Conservation (phyloP, 2,113 vertebrate species). For the Mixornis gularis region DNA sequence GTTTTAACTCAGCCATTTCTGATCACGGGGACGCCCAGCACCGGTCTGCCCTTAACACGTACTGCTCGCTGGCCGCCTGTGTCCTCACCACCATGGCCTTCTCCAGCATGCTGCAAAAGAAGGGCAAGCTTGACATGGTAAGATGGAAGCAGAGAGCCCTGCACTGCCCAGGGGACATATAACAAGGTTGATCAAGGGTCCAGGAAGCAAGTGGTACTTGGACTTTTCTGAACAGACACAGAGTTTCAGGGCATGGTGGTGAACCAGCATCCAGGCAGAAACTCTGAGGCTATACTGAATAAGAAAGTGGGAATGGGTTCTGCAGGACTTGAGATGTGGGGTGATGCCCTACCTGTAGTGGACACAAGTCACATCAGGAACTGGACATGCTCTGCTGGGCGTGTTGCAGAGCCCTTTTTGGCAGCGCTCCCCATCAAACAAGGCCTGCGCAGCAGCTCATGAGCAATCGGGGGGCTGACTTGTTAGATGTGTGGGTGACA, state of each 20-base stretch:
- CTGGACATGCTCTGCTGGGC: not conserved
- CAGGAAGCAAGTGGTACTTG: accelerated
- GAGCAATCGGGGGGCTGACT: slow-evolving; percentile 39
- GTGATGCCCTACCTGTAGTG: not conserved
- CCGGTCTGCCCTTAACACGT: slow-evolving; percentile 90
- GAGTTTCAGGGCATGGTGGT: not conserved
- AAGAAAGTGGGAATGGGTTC: not conserved
- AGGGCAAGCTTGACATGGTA: slow-evolving; percentile 94
- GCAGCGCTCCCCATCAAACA: not conserved
- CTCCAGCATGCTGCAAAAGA: slow-evolving; percentile 86
- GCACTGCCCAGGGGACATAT: not conserved
- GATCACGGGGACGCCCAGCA: slow-evolving; percentile 87
- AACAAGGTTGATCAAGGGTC: not conserved
- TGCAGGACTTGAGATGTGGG: not conserved
- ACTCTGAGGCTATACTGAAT: not conserved
- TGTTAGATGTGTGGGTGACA: slow-evolving; percentile 47
- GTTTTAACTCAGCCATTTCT: slow-evolving; percentile 92
- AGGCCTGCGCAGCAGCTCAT: not conserved
- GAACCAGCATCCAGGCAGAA: not conserved
- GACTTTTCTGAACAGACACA: not conserved
- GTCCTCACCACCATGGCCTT: slow-evolving; percentile 86
- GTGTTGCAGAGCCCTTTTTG: not conserved
- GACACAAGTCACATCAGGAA: not conserved
- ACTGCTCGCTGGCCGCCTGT: slow-evolving; percentile 81
- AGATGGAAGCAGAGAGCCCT: not conserved